A percentile compares a stretch with the other conserved stretches of the same genome.
Conservation (phyloP, 1,140 invertebrate species). For the Diplogasteroides magnus region DNA sequence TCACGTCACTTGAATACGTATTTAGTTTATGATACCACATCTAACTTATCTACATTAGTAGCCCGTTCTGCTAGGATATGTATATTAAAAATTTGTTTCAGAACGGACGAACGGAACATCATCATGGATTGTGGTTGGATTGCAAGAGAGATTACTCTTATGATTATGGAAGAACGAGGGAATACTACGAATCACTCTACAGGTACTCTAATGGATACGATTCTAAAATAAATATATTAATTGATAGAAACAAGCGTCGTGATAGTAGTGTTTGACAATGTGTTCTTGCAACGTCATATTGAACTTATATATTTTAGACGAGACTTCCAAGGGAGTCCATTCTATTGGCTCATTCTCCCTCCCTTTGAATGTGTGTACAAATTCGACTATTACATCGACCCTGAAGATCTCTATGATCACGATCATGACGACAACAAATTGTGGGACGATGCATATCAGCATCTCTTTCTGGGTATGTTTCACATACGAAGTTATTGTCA, state of each 20-base stretch:
- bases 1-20: too few species aligned
- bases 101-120: conserved; percentile 53
- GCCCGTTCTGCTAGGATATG: conserved; percentile 6
- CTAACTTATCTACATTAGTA: too few species aligned
- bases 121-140: conserved; percentile 53
- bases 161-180: conserved; percentile 47
- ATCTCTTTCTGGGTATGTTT: conserved; percentile 50
- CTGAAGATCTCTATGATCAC: conserved; percentile 54
- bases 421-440: conserved; percentile 53
- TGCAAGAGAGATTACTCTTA: conserved; percentile 54
- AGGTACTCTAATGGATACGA: too few species aligned
- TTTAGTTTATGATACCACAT: too few species aligned
- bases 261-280: too few species aligned
- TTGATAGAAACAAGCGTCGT: too few species aligned
- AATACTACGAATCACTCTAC: conserved; percentile 53
- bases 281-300: not conserved
- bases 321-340: conserved; percentile 48
- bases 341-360: conserved; percentile 52
- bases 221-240: too few species aligned
- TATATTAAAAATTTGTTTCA: conserved; percentile 26
- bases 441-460: conserved; percentile 53
- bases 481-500: too few species aligned
- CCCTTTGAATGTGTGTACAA: conserved; percentile 49
- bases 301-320: conserved; percentile 26
- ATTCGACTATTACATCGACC: conserved; percentile 55